A percentile compares a stretch with the other conserved stretches of the same genome.
These are phyloP conservation scores for Meliscaeva auricollis DNA, from an alignment of 2,888 invertebrate genomes.

Conservation along the genomic window DNA sequence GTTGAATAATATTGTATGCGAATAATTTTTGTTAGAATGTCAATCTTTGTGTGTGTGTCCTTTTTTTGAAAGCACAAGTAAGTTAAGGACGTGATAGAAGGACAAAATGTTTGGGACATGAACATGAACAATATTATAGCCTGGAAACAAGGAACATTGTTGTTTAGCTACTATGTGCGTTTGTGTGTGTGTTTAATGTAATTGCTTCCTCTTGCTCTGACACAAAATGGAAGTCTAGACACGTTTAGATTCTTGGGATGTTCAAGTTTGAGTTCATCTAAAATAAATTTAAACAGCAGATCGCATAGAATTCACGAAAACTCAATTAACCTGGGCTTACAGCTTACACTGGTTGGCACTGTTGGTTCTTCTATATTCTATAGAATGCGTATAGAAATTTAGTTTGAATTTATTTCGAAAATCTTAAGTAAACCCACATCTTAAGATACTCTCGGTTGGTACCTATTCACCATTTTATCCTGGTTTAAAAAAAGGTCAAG, in stretches of 20 bases:
- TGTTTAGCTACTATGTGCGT: conserved; percentile 19
- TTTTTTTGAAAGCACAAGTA: conserved; percentile 26
- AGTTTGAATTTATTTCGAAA: conserved; percentile 11
- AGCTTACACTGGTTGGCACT: not conserved
- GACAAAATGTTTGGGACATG: conserved; percentile 29
- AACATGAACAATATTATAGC: conserved; percentile 17
- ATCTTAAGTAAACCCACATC: too few relatives aligned
- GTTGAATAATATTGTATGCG: conserved; percentile 54
- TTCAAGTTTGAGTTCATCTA: conserved; percentile 47
- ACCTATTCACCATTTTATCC: too few relatives aligned
- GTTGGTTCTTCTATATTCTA: not conserved
- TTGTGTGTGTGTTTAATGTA: conserved; percentile 41
- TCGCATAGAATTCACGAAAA: conserved; percentile 50
- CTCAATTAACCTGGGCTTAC: conserved; percentile 49
- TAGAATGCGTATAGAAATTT: conserved; percentile 19
- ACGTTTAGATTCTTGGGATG: conserved; percentile 50
- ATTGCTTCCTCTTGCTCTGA: conserved; percentile 53
- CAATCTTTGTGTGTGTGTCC: conserved; percentile 22
- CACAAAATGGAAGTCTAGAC: conserved; percentile 65
- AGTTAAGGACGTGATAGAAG: conserved; percentile 34
- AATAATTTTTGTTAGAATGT: conserved; percentile 52
- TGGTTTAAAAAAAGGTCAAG: too few relatives aligned
- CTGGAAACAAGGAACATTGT: conserved; percentile 14
- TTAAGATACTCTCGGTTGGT: too few relatives aligned
- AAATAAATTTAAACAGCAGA: conserved; percentile 58